Conservation (phyloP, 2,113 vertebrate species). For the Ondatra zibethicus region DNA sequence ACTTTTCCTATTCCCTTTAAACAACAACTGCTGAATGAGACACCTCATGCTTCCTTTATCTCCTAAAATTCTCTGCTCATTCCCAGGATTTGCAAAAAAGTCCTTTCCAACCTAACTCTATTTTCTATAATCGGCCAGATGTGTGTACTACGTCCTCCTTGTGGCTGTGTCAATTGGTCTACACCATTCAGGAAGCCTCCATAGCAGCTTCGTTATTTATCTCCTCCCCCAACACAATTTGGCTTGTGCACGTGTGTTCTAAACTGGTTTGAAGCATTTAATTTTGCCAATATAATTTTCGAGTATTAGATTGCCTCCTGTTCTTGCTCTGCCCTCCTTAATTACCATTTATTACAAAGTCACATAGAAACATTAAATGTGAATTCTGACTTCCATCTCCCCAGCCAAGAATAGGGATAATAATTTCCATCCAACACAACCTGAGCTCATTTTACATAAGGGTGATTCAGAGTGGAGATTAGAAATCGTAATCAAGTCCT, state of each 20-base stretch:
- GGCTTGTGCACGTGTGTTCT: conserved; percentile 60
- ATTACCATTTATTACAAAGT: conserved; percentile 78
- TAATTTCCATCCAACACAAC: conserved; percentile 73
- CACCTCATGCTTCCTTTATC: conserved; percentile 72
- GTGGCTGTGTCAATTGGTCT: conserved; percentile 61
- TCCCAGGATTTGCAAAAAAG: conserved; percentile 68
- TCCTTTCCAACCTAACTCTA: conserved; percentile 72
- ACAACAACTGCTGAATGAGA: conserved; percentile 66
- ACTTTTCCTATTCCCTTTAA: conserved; percentile 45
- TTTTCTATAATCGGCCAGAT: conserved; percentile 75
- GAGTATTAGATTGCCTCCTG: conserved; percentile 78
- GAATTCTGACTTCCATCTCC: conserved; percentile 75
- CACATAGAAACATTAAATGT: conserved; percentile 78
- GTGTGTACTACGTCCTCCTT: conserved; percentile 66
- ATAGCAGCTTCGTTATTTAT: conserved; percentile 60
- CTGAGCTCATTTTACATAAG: conserved; percentile 76
- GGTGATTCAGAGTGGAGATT: conserved; percentile 75
- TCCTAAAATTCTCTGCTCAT: conserved; percentile 66
- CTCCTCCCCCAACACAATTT: conserved; percentile 35
- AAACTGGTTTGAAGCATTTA: conserved; percentile 69
- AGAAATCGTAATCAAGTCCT: conserved; percentile 78
- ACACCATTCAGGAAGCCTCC: conserved; percentile 41
- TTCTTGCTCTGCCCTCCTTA: conserved; percentile 72
- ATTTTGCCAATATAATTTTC: conserved; percentile 80
- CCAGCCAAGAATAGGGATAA: conserved; percentile 74